A percentile compares a stretch with the other conserved stretches of the same genome.
Evolutionary conservation across 2,797 vertebrate species (phyloP).

Genomic region (Acomys russatus): DNA sequence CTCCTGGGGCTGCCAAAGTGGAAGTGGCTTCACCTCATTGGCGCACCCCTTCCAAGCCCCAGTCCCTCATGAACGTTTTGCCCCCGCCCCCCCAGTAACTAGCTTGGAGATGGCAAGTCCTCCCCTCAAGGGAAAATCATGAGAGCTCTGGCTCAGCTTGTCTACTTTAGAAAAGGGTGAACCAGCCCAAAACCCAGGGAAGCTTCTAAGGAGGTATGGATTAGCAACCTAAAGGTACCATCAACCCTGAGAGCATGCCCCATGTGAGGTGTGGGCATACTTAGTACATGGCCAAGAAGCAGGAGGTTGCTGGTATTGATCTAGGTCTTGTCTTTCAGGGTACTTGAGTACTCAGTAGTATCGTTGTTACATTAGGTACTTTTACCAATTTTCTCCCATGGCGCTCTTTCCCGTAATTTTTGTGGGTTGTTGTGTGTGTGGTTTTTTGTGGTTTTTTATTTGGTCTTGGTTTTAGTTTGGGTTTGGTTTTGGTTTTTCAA

Average conservation of each 20-base stretch:
- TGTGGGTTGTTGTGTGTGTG: no score
- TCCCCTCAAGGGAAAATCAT: background rate
- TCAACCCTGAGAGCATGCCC: background rate
- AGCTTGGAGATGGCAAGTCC: background rate
- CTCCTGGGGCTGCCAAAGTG: background rate
- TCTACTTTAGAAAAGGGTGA: background rate
- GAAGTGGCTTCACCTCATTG: background rate
- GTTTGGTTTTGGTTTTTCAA: no score
- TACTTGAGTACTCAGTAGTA: background rate
- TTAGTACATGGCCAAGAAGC: background rate
- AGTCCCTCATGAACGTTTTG: background rate
- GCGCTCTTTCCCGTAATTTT: no score
- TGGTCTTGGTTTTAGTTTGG: no score
- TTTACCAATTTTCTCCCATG: background rate
- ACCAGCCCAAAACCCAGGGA: background rate
- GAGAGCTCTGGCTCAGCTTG: background rate
- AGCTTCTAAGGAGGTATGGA: no score
- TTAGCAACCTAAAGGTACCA: no score
- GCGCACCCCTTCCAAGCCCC: background rate
- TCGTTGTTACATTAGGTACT: background rate
- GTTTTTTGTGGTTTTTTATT: no score
- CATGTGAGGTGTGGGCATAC: background rate
- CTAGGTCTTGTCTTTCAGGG: background rate
- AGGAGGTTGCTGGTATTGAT: background rate
- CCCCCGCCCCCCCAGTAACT: no score